phyloP scores from a whole-genome alignment of 2,888 invertebrate genomes.

The Silvanus unidentatus region DNA sequence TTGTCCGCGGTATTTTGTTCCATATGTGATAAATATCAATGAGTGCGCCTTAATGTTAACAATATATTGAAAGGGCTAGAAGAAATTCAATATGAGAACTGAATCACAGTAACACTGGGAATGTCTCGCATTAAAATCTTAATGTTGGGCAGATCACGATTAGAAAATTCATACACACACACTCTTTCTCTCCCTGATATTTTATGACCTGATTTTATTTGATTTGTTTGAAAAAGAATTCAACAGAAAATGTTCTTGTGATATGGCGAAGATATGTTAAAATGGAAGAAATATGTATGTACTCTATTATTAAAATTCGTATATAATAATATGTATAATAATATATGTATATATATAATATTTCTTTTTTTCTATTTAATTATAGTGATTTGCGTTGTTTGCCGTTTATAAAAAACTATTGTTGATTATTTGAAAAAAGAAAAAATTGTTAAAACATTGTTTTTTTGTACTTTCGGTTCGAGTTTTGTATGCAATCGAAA shows the following conservation, averaged over 20 bases:
- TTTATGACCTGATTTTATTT: conserved; percentile 3
- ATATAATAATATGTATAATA: too few species aligned
- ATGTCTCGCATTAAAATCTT: conserved; percentile 25
- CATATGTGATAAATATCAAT: too few species aligned
- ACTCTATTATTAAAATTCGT: conserved; percentile 5
- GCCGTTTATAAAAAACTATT: too few species aligned
- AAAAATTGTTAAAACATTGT: conserved; percentile 18
- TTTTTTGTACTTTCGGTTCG: conserved; percentile 38
- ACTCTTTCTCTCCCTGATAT: conserved; percentile 6
- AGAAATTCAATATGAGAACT: conserved; percentile 20
- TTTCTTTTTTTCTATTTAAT: background rate
- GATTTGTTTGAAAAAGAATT: background rate
- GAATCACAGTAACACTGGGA: conserved; percentile 38
- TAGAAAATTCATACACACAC: conserved; percentile 13
- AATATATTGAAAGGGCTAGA: too few species aligned
- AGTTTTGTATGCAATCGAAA: conserved; percentile 15
- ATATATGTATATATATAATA: too few species aligned
- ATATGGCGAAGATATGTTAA: conserved; percentile 33
- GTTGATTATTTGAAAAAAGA: too few species aligned
- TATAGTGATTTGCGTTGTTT: conserved; percentile 5
- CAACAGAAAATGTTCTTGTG: conserved; percentile 11
- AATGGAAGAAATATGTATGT: conserved; percentile 1
- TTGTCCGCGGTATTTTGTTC: too few species aligned
- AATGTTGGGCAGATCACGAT: conserved; percentile 24
- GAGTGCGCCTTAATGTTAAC: too few species aligned